A percentile compares a stretch with the other conserved stretches of the same genome.
These are phyloP conservation scores for Beroe ovata DNA, from an alignment of 37 sponge, comb jelly and placozoan genomes.

Conservation along the genomic window DNA sequence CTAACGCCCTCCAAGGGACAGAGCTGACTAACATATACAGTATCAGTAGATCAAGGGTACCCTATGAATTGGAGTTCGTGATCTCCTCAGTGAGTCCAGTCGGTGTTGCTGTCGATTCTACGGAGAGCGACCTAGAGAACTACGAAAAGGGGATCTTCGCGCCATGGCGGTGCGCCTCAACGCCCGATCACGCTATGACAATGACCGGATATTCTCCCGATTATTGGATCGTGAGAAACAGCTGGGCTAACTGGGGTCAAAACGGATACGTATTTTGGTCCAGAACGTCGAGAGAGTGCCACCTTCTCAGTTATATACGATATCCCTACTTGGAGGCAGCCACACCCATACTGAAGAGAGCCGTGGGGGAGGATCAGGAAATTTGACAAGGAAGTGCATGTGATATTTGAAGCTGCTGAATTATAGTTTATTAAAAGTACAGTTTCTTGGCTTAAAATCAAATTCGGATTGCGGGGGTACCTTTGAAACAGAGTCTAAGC, in stretches of 20 bases:
- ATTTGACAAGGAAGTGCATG: too few species aligned
- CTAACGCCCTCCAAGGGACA: background rate
- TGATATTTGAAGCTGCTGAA: too few species aligned
- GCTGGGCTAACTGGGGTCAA: background rate
- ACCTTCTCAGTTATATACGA: background rate
- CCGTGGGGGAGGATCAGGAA: background rate
- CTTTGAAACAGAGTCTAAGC: too few species aligned
- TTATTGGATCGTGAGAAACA: background rate
- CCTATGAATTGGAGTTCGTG: background rate
- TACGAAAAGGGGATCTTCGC: background rate
- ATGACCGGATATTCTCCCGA: background rate
- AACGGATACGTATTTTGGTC: background rate
- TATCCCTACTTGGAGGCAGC: background rate
- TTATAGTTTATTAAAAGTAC: too few species aligned
- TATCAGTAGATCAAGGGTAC: background rate
- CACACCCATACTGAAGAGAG: background rate
- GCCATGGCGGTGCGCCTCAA: background rate
- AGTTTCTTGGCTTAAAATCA: too few species aligned
- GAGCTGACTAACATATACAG: background rate
- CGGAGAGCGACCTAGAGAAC: too few species aligned
- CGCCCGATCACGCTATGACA: background rate
- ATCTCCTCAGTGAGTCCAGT: background rate
- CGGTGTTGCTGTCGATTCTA: background rate
- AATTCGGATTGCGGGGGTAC: too few species aligned
- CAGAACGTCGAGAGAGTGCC: background rate